These are phyloP conservation scores for Sipunculus nudus DNA, from an alignment of 2,888 invertebrate genomes.

Conservation along the genomic window DNA sequence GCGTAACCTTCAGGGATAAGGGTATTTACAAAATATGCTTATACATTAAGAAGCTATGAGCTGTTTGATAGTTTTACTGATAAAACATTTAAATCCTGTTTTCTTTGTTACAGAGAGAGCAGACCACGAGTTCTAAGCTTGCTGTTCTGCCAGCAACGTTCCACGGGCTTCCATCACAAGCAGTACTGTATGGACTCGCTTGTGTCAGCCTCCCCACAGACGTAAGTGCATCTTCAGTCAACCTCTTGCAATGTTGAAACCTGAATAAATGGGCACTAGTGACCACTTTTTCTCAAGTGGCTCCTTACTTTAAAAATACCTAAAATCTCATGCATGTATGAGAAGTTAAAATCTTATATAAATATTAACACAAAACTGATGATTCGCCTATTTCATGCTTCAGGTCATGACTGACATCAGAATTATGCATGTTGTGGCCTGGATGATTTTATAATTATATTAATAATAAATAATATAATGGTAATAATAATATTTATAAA, in stretches of 20 bases:
- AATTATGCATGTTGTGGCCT: too few relatives aligned
- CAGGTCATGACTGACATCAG: too few relatives aligned
- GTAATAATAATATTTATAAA: too few relatives aligned
- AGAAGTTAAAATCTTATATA: background rate
- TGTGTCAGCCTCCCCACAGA: slow-evolving; percentile 86
- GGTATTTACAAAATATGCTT: too few relatives aligned
- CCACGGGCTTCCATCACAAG: slow-evolving; percentile 75
- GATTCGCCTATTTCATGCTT: too few relatives aligned
- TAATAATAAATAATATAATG: too few relatives aligned
- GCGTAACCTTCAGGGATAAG: too few relatives aligned
- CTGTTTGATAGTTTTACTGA: too few relatives aligned
- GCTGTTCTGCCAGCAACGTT: slow-evolving; percentile 85
- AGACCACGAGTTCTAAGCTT: slow-evolving; percentile 76
- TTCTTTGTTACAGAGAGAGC: slow-evolving; percentile 73
- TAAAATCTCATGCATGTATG: background rate
- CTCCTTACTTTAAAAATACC: too few relatives aligned
- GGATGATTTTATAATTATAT: too few relatives aligned
- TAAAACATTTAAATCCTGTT: background rate
- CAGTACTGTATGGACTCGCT: slow-evolving; percentile 86
- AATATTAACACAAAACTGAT: too few relatives aligned
- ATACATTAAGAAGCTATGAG: background rate
- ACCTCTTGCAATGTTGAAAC: background rate
- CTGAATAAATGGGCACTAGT: background rate
- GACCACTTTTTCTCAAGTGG: background rate
- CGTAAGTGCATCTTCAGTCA: slow-evolving; percentile 70